These are phyloP conservation scores for Meliscaeva auricollis DNA, from an alignment of 2,888 invertebrate species.

Conservation along the genomic window DNA sequence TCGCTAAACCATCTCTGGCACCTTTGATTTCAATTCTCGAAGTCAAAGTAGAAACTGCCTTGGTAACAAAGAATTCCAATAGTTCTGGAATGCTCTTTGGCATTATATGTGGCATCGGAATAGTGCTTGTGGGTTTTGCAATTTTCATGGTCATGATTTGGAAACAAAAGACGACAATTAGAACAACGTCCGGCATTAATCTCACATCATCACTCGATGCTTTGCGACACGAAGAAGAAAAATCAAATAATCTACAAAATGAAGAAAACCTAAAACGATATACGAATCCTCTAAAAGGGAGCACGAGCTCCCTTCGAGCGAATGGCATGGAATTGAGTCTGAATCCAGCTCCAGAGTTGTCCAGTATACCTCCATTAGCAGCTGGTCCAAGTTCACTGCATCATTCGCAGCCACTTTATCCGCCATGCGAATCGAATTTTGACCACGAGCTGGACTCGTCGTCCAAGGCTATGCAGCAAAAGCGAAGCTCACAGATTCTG, in stretches of 20 bases:
- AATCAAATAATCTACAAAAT: constrained; percentile 95
- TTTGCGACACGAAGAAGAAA: constrained; percentile 92
- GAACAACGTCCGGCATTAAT: constrained; percentile 85
- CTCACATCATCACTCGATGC: constrained; percentile 86
- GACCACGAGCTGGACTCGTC: constrained; percentile 83
- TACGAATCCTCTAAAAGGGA: constrained; percentile 90
- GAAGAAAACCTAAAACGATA: constrained; percentile 94
- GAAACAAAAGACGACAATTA: constrained; percentile 85
- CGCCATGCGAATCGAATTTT: constrained; percentile 82
- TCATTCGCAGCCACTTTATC: constrained; percentile 83
- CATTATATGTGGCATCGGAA: constrained; percentile 83
- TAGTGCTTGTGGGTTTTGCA: constrained; percentile 83
- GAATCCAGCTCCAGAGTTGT: constrained; percentile 82
- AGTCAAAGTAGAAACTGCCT: constrained; percentile 90
- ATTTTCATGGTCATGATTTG: constrained; percentile 85
- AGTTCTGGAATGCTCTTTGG: constrained; percentile 84
- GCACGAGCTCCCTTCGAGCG: constrained; percentile 85
- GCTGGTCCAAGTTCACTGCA: constrained; percentile 83
- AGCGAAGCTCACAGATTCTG: constrained; percentile 87
- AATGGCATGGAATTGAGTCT: constrained; percentile 85
- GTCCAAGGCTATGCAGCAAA: constrained; percentile 80
- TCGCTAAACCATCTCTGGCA: constrained; percentile 86
- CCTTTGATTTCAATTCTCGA: constrained; percentile 90
- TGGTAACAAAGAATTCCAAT: constrained; percentile 83
- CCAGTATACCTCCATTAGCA: constrained; percentile 81